These are phyloP conservation scores for Tipula unca DNA, from an alignment of 2,888 invertebrate genomes.

Conservation along the genomic window DNA sequence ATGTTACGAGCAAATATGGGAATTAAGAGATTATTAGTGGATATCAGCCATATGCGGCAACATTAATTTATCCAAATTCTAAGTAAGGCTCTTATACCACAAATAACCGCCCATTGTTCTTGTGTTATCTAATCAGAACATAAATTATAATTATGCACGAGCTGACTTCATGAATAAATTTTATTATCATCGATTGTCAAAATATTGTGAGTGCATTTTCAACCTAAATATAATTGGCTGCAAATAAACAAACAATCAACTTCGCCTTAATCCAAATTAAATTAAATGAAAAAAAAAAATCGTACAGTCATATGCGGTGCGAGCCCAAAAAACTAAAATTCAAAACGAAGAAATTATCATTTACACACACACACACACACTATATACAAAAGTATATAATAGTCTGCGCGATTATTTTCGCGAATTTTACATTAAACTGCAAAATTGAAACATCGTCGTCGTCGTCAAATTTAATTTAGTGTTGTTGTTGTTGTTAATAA, in stretches of 20 bases:
- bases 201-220: neutral
- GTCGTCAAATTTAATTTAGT: neutral
- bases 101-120: neutral
- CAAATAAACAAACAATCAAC: neutral
- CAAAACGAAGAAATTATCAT: neutral
- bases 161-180: neutral
- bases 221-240: neutral
- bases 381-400: neutral
- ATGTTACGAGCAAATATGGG: no score
- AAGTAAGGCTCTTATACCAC: no score
- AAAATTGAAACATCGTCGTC: neutral
- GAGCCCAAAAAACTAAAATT: neutral
- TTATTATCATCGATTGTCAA: neutral
- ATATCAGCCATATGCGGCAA: no score
- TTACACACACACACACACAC: neutral
- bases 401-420: neutral
- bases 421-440: neutral
- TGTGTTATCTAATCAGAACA: neutral
- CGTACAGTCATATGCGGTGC: no score
- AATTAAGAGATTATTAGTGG: no score
- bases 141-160: neutral
- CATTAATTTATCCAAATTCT: no score
- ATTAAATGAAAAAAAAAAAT: no score
- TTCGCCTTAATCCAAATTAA: neutral
- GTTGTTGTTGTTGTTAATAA: neutral